Evolutionary conservation across 2,113 vertebrate species (phyloP), one percentile per base, ranked within the genome.

Genomic region (Channa argus): DNA sequence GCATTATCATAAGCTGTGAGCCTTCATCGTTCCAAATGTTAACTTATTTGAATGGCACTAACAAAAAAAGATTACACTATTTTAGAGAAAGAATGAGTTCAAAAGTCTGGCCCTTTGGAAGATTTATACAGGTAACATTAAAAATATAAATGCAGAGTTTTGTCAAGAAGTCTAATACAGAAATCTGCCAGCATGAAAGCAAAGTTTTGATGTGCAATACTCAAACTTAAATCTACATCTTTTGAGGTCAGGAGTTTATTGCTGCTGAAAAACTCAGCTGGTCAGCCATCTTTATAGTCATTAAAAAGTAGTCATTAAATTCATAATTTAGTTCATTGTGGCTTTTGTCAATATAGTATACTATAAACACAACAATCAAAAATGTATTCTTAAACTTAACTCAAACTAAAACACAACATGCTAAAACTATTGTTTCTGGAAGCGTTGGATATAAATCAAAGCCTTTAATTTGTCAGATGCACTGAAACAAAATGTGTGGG

Each of bases 1-100:
- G 86, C 65, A 71, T 90, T 91, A 88, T 89, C 85, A 79, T 81
- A 78, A 81, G 49, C 71, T 71, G 56, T 74, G 73, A 87, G 85
- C 78, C 77, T 78, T 80, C 79, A 63, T 66, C 76, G 38, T 78
- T 84, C 43, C 64, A 85, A 79, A 79, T 61, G 80, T 79, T 75
- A 37, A 82, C 76, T 83, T 80, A 39, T 85, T 81, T 84, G 76
- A 88, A 71, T 68, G 88, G 72, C 72, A 79, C 64, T 13, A 36
- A 84, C 55, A 41, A 49, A 71, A 63, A 58, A 83, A 55, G 37
- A 69, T 71, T 64, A 33, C 51, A 5, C 76, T 44, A 13, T 84
- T 85, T 80, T 54, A 63, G 74, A 56, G 50, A 38, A 14, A 33
- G 68, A 47, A 44, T 37, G 69, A 51, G 47, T 81, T 65, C 52